Base-by-base conservation (phyloP, 2,797 vertebrate species). In the Micrastur ruficollis region DNA sequence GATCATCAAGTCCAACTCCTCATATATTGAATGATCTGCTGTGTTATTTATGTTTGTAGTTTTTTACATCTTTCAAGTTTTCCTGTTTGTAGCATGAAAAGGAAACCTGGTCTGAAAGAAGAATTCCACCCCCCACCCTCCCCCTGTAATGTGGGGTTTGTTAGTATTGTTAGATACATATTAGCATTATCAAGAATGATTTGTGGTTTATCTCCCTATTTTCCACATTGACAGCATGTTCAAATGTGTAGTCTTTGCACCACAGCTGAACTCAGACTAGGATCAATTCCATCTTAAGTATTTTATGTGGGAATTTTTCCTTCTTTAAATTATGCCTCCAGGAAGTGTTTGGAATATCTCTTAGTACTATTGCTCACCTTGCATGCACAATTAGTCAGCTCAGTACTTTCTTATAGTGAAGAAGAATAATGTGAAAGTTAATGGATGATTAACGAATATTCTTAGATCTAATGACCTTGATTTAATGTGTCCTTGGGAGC, bases 401-500 rank as follows among this genome's bases (percentile, higher is more conserved):
- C 76, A 86, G 53, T 52, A 52, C 46, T 91, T 87, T 87, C 38
- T 85, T 92, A 90, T 25, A 91, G 44, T 36, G 71, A 93, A 94
- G 44, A 95, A 86, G 55, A 93, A 74, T 78, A 94, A 94, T 93
- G 25, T 93, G 53, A 78, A 82, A 94, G 73, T 88, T 94, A 91
- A 95, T 91, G 47, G 31, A 70, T 92, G 53, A 85, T 91, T 44
- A 87, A 65, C 50, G 80, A 95, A 89, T 94, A 80, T n/a, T 86
- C 53, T 95, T 81, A 90, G 40, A 84, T 82, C 44, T 83, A 86
- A 70, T 92, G 84, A 97, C 83, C 89, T 96, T 96, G 87, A 93
- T 95, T 91, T 86, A 93, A 88, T 86, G 23, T 83, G 82, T 90
- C 81, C 91, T 93, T 85, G 55, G 53, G 75, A 97, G 46, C 22